Conservation (phyloP, 2,888 invertebrate genomes). For the Eueremaeus valkanovi region DNA sequence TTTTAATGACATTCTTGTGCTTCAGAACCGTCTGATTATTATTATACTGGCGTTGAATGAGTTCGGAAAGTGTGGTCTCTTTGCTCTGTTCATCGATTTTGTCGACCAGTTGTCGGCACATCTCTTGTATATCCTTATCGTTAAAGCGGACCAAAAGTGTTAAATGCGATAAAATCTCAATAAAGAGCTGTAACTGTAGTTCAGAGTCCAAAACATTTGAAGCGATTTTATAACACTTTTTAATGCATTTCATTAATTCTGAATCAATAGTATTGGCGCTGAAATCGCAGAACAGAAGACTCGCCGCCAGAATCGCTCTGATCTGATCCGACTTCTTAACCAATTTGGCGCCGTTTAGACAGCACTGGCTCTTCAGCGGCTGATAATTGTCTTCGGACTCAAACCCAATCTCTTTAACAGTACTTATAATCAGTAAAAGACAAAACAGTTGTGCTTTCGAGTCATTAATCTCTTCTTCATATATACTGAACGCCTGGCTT, state of each 20-base stretch:
- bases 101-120: constrained; percentile 7
- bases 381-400: constrained; percentile 96
- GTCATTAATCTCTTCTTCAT: constrained; percentile 97
- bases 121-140: constrained; percentile 36
- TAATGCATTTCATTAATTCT: constrained; percentile 67
- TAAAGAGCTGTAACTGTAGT: constrained; percentile 91
- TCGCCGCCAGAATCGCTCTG: constrained; percentile 57
- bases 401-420: constrained; percentile 89
- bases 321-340: constrained; percentile 98
- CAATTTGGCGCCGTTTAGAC: constrained; percentile 60
- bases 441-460: constrained; percentile 94
- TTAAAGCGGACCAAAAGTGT: constrained; percentile 37
- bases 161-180: constrained; percentile 84
- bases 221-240: constrained; percentile 89
- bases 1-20: not conserved
- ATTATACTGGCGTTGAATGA: constrained; percentile 35
- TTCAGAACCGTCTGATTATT: constrained; percentile 26
- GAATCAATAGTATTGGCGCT: constrained; percentile 30
- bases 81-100: constrained; percentile 40
- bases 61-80: constrained; percentile 37
- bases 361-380: constrained; percentile 86
- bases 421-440: constrained; percentile 89
- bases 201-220: constrained; percentile 96
- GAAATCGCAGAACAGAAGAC: constrained; percentile 34
- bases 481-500: constrained; percentile 89